phyloP scores from a whole-genome alignment of 92 coral and sea anemone species.

The Porites evermanni region DNA sequence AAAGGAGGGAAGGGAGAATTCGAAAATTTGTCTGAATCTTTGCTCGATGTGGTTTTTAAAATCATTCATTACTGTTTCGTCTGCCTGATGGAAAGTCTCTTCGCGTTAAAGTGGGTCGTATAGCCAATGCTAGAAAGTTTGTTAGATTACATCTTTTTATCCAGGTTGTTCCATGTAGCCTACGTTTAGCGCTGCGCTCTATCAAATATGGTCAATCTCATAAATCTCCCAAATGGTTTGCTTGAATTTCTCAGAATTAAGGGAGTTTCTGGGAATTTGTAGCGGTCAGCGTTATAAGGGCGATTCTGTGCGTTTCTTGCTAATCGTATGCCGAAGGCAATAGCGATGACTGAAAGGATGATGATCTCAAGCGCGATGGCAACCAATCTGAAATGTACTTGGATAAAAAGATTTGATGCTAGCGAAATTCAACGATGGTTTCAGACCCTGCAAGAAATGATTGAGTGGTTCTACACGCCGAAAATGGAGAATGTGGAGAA shows the following conservation, averaged over 20 bases:
- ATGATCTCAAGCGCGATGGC: neutral
- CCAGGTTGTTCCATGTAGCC: no score
- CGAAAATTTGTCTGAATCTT: neutral
- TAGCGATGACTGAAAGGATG: neutral
- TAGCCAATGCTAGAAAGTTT: no score
- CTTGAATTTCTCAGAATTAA: neutral
- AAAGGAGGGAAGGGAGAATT: neutral
- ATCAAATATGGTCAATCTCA: neutral
- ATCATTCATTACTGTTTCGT: neutral
- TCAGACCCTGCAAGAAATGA: neutral
- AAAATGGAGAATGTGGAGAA: neutral
- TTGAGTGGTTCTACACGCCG: neutral
- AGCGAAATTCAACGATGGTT: neutral
- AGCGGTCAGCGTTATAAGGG: neutral
- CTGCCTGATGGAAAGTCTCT: neutral
- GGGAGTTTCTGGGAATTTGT: neutral
- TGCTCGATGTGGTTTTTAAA: neutral
- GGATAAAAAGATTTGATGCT: neutral
- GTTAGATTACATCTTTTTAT: no score
- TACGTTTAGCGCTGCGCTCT: no score
- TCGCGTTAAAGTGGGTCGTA: neutral
- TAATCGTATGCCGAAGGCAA: neutral
- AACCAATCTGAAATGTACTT: neutral
- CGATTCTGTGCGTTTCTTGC: no score
- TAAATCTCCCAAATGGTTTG: conserved; percentile 11